These are phyloP conservation scores for Asobara japonica DNA, from an alignment of 1,140 invertebrate species.

Conservation along the genomic window DNA sequence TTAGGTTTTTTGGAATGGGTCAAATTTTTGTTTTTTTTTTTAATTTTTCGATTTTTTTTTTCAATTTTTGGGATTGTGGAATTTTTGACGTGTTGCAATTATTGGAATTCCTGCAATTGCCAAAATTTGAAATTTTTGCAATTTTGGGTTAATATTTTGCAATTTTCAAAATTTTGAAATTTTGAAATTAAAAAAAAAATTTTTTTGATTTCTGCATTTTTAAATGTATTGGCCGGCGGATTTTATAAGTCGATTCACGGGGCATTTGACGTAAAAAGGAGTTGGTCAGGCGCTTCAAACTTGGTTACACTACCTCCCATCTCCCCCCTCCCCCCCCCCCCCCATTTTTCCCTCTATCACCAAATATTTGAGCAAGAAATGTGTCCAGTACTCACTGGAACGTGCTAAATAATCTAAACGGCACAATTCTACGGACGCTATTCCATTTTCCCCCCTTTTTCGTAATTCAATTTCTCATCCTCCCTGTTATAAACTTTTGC, in stretches of 20 bases:
- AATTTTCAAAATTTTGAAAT: no score
- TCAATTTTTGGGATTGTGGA: no score
- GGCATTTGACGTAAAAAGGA: slow-evolving; percentile 20
- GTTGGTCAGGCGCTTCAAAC: slow-evolving; percentile 16
- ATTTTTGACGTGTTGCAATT: no score
- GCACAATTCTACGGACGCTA: background rate
- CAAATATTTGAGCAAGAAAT: background rate
- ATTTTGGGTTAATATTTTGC: no score
- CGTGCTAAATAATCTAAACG: background rate
- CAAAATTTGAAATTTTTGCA: no score
- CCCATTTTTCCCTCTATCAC: background rate
- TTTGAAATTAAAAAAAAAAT: no score
- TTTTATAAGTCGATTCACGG: slow-evolving; percentile 35
- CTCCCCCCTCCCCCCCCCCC: background rate
- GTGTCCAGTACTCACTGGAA: background rate
- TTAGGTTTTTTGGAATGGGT: no score
- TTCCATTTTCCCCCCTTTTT: background rate
- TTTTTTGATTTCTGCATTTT: no score
- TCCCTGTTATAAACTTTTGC: background rate
- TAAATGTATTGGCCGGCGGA: slow-evolving; percentile 13
- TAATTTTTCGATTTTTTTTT: background rate
- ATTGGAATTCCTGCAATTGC: no score
- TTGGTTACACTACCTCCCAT: background rate
- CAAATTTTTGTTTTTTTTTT: no score
- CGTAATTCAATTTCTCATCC: background rate